Base-by-base conservation (phyloP, 1,140 invertebrate species). In the Bombus vancouverensis region DNA sequence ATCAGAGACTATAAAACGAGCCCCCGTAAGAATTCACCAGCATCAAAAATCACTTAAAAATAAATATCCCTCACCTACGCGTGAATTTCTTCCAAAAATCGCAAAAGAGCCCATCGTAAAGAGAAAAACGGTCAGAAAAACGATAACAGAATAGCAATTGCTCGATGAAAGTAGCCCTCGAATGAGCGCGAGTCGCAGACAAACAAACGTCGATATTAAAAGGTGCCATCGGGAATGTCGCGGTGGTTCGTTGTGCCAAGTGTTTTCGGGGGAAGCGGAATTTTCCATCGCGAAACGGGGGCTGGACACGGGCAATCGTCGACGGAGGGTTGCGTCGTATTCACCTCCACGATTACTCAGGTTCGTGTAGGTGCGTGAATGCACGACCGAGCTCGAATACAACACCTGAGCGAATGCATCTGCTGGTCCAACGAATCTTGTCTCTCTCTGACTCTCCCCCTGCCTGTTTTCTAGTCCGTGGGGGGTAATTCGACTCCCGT, bases 401-500 rank as follows among this genome's bases (percentile, higher is more conserved):
- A 76, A 83, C 89, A 89, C 91, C 87, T 89, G 91, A 92, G 76
- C 68, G 87, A 89, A 83, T 89, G 88, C 88, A 88, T 82, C 85
- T 85, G 79, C 68, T 70, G 76, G 76, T 76, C 70, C 79, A 76
- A 75, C 68, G 42, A 71, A 44, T 32, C 84, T 53, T n/a, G 32
- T 34, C 57, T n/a, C 65, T 70, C 22, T n/a, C n/a, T n/a, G n/a
- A n/a, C n/a, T n/a, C n/a, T 22, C 18, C 1, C 47, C 47, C 18
- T 53, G 47, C 18, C 47, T 53, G 44, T 82, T 65, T 25, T n/a
- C 34, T 25, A 59, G 28, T 39, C 65, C 39, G 5, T 18, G 75
- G 39, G 62, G 87, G 75, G 81, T 83, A 87, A 77, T 71, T 73
- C 59, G 81, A 71, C 37, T 77, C 80, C 81, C 80, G 65, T 87